Percentiles rank a stretch among this genome's conserved stretches.
Evolutionary conservation across 1,140 invertebrate genomes (phyloP).

Genomic region (Eueides isabella): DNA sequence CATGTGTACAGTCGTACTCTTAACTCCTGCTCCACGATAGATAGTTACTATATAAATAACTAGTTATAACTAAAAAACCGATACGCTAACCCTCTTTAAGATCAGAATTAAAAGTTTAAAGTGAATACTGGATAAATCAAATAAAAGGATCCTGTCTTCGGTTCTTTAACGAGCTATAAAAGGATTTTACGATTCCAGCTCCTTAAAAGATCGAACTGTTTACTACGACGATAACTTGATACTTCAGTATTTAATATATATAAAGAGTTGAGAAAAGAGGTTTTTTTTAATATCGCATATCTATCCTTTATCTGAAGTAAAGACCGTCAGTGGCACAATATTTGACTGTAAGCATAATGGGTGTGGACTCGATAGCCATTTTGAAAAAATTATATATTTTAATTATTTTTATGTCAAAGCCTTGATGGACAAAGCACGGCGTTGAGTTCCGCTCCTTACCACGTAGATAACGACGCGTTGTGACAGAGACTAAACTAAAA

Average conservation of each 20-base stretch:
- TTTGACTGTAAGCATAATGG: no score
- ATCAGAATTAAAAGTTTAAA: not conserved
- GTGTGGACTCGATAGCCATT: no score
- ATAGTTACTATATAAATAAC: not conserved
- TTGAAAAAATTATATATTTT: no score
- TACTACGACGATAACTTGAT: not conserved
- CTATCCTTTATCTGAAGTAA: no score
- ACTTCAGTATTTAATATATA: not conserved
- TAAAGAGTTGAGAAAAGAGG: not conserved
- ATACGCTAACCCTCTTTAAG: not conserved
- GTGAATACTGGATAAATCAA: not conserved
- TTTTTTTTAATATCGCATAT: not conserved
- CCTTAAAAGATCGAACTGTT: not conserved
- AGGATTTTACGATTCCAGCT: conserved; percentile 2
- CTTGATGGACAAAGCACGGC: not conserved
- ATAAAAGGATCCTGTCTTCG: not conserved
- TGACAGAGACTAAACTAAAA: not conserved
- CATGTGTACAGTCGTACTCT: no score
- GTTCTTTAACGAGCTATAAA: conserved; percentile 6
- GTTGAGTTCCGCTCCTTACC: not conserved
- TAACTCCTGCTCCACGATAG: no score
- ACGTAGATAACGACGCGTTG: no score
- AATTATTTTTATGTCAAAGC: no score
- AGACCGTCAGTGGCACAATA: no score
- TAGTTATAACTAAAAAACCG: not conserved